Base-by-base conservation (phyloP, 2,113 vertebrate genomes). In the Circaetus cinerascens region DNA sequence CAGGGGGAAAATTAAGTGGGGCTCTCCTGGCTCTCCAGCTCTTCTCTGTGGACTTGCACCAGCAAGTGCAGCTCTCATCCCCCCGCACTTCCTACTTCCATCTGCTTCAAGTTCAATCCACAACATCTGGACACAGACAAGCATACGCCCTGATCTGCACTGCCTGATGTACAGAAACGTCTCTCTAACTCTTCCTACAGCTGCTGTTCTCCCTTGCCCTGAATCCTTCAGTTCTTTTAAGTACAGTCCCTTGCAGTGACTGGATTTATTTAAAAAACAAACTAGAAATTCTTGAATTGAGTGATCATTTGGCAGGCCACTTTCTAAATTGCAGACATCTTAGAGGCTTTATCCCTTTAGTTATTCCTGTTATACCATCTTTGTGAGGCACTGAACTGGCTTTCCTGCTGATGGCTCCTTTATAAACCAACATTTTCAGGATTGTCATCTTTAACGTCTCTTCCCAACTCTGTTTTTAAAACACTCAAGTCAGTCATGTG, bases 401-500 rank as follows among this genome's bases (percentile, higher is more conserved):
- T 48, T 40, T 67, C 13, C n/a, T 43, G 41, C 19, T 71, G n/a
- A 30, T 18, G 22, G 63, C 19, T 92, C 59, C 67, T 90, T 83
- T 21, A 43, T 2, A 59, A 79, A n/a, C 4, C 56, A 87, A 9
- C 23, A 22, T 38, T 41, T 71, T 23, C 66, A 81, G 41, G 62
- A 74, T 3, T 30, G 20, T n/a, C 6, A 71, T 38, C 43, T 66
- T 23, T n/a, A 23, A 86, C 14, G 45, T 20, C 34, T 56, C 6
- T 51, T 68, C 12, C 32, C 62, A 87, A 20, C 3, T n/a, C 66
- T 26, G 23, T 59, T 64, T 48, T 40, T 53, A 25, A 74, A 66
- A 48, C 9, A 41, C 13, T 57, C 0, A 0, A 60, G 50, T 38
- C 9, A 9, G 34, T 36, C 20, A 2, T 11, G 10, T 38, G 23